Conservation (phyloP, 2,888 invertebrate species). For the Pantelozetes paolii region DNA sequence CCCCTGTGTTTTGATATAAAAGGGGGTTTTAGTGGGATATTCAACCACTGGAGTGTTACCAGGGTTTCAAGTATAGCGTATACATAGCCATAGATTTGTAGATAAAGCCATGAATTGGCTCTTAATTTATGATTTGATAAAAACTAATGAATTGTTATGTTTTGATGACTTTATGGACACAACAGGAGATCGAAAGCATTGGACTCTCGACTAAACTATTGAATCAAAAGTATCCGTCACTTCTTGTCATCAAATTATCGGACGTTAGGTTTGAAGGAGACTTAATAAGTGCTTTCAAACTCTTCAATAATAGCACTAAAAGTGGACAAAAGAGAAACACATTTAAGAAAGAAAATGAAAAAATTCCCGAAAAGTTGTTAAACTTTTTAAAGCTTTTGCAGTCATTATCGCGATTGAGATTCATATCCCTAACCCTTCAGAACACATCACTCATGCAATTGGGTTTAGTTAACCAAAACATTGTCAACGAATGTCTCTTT, state of each 20-base stretch:
- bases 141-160: not conserved
- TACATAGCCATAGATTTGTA: too few relatives aligned
- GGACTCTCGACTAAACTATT: slow-evolving; percentile 43
- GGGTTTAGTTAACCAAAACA: slow-evolving; percentile 20
- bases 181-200: slow-evolving; percentile 46
- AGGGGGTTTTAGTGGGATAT: too few relatives aligned
- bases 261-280: slow-evolving; percentile 40
- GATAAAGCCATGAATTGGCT: too few relatives aligned
- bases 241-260: slow-evolving; percentile 39
- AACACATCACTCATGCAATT: slow-evolving; percentile 41
- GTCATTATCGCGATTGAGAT: slow-evolving; percentile 2
- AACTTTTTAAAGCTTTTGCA: slow-evolving; percentile 8
- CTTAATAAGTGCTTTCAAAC: slow-evolving; percentile 31
- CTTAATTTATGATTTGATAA: too few relatives aligned
- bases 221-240: slow-evolving; percentile 43
- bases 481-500: slow-evolving; percentile 38
- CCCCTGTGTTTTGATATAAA: too few relatives aligned
- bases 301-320: too few relatives aligned
- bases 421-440: slow-evolving; percentile 34
- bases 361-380: not conserved
- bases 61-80: too few relatives aligned
- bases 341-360: not conserved
- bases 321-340: not conserved
- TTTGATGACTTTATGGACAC: slow-evolving; percentile 12
- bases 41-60: too few relatives aligned